Base-by-base conservation (phyloP, 37 sponge, comb jelly and placozoan genomes). In the Aphrocallistes beatrix region DNA sequence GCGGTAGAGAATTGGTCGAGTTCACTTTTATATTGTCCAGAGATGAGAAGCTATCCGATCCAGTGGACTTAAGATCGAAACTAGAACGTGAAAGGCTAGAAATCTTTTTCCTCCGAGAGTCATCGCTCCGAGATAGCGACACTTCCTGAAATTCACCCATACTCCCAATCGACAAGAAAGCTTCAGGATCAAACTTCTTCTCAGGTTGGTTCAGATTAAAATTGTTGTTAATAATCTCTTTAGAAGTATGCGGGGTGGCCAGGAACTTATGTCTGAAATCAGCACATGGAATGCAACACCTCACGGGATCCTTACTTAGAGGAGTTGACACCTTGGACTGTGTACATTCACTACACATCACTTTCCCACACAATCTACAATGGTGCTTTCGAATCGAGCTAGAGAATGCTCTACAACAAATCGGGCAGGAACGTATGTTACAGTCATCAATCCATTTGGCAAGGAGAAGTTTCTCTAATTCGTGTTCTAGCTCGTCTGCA, bases 391-490 rank as follows among this genome's bases (percentile, higher is more conserved):
- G 25, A 60, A 60, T 19, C 8, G 75, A 60, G n/a, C n/a, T 60
- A 8, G 75, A 60, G 75, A 60, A 60, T 25, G 1, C 3, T 60
- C 21, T 60, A 60, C 75, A 30, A 60, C 75, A 60, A 21, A 60
- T 21, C n/a, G n/a, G 3, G 75, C 75, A 60, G n/a, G 32, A 25
- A 25, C 21, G 10, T 8, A 60, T 60, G n/a, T 60, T 19, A 8
- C 10, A 60, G n/a, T 60, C 75, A 25, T 60, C 75, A 32, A 60
- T 60, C 75, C 75, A 60, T 60, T 60, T 60, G 34, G 75, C 75
- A 25, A 60, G 34, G 17, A 60, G n/a, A 25, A 60, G 34, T 28
- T 60, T 60, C 21, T 60, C 75, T 19, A 60, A 13, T 60, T 60
- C 75, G 25, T 60, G 75, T 60, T 60, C 75, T 32, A 60, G 21